Conservation (phyloP, 2,797 vertebrate genomes). For the Coreius guichenoti region DNA sequence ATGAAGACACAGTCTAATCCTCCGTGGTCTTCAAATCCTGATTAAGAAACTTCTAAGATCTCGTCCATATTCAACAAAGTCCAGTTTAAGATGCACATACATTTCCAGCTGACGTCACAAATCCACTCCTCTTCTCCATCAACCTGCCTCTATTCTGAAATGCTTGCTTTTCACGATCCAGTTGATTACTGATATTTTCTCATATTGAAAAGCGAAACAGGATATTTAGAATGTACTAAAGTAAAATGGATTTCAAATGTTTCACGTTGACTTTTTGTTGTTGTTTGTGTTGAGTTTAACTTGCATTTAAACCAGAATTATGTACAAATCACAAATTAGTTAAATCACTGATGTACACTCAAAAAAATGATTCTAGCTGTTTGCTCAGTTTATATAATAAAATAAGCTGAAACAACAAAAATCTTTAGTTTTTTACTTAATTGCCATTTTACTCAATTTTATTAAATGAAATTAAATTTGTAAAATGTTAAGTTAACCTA, state of each 20-base stretch:
- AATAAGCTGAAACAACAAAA: too few relatives aligned
- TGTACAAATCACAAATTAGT: neutral
- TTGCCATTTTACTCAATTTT: too few relatives aligned
- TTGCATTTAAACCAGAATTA: constrained; percentile 4
- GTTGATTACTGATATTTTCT: neutral
- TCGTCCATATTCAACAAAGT: neutral
- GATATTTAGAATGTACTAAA: neutral
- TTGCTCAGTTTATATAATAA: too few relatives aligned
- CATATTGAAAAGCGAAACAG: neutral
- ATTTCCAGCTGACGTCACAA: neutral
- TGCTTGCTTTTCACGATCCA: neutral
- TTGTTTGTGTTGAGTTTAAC: neutral
- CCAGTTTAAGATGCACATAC: neutral
- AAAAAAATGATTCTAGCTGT: too few relatives aligned
- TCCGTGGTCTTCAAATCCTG: neutral
- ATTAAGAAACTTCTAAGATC: neutral
- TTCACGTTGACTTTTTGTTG: neutral
- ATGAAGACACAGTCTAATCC: neutral
- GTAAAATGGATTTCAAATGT: neutral
- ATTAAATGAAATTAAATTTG: too few relatives aligned
- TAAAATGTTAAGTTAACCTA: too few relatives aligned
- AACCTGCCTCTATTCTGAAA: neutral
- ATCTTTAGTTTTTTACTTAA: too few relatives aligned
- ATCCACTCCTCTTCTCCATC: neutral
- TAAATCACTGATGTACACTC: neutral